Evolutionary conservation across 2,888 invertebrate genomes (phyloP).

Genomic region (Resseliella maxima): DNA sequence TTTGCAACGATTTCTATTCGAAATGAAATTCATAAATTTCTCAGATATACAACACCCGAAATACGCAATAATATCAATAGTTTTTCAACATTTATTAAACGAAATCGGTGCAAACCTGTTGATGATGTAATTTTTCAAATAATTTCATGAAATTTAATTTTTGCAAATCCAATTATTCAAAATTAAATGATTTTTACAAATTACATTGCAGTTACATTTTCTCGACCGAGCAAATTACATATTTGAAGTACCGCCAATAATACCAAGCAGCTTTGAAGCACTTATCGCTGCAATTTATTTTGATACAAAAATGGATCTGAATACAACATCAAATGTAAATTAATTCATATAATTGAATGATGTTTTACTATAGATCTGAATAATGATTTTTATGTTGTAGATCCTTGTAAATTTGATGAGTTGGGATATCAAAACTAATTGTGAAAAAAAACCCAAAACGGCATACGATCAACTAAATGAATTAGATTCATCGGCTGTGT

Average conservation of each 20-base stretch:
- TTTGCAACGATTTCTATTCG: not conserved
- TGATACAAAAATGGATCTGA: not conserved
- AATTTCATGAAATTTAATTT: not conserved
- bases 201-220: not conserved
- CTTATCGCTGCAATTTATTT: not conserved
- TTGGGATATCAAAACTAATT: not conserved
- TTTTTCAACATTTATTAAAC: not conserved
- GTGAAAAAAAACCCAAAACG: not conserved
- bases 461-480: not conserved
- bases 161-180: too few species aligned
- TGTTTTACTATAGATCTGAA: not conserved
- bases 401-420: not conserved
- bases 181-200: not conserved
- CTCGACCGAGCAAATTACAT: not conserved
- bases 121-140: not conserved
- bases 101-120: not conserved
- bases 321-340: not conserved
- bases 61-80: not conserved
- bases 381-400: not conserved
- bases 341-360: not conserved
- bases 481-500: not conserved
- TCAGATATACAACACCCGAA: not conserved
- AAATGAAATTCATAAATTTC: not conserved
- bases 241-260: not conserved
- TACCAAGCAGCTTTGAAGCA: constrained; percentile 1